phyloP scores from a whole-genome alignment of 2,888 invertebrate genomes.

The Selenia dentaria region DNA sequence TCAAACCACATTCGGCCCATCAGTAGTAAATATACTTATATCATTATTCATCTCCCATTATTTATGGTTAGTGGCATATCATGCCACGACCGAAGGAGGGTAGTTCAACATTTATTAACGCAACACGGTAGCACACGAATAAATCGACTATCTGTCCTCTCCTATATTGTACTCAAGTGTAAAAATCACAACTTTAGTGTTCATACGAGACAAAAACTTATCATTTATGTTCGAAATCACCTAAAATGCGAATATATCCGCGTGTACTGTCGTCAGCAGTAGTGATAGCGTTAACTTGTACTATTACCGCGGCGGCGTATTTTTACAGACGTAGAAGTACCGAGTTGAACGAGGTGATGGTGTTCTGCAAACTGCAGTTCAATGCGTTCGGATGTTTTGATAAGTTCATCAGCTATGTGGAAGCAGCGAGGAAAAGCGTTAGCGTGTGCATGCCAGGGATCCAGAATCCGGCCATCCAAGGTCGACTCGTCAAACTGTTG shows the following conservation, averaged over 20 bases:
- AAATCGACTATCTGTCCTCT: too few relatives aligned
- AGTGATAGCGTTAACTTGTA: conserved; percentile 70
- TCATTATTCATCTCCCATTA: too few relatives aligned
- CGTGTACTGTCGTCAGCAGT: conserved; percentile 69
- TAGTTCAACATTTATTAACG: conserved; percentile 39
- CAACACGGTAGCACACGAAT: conserved; percentile 24
- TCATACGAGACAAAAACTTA: conserved; percentile 39
- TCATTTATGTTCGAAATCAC: conserved; percentile 67
- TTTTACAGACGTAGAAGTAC: conserved; percentile 66
- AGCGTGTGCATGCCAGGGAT: conserved; percentile 78
- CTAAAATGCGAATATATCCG: conserved; percentile 70
- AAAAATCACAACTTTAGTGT: conserved; percentile 63
- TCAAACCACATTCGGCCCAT: too few relatives aligned
- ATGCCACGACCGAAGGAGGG: too few relatives aligned
- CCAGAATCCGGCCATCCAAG: conserved; percentile 76
- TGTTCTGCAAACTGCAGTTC: conserved; percentile 76
- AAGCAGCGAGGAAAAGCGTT: conserved; percentile 64
- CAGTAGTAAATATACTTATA: too few relatives aligned
- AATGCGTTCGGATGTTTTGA: conserved; percentile 77
- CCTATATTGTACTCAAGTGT: conserved; percentile 58
- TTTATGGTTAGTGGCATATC: too few relatives aligned
- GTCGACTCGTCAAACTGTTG: conserved; percentile 63
- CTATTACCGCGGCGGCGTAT: conserved; percentile 70
- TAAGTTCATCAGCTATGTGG: conserved; percentile 71
- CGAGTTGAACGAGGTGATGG: conserved; percentile 77